phyloP scores from a whole-genome alignment of 2,888 invertebrate genomes.

The Oxyteleia sp. region DNA sequence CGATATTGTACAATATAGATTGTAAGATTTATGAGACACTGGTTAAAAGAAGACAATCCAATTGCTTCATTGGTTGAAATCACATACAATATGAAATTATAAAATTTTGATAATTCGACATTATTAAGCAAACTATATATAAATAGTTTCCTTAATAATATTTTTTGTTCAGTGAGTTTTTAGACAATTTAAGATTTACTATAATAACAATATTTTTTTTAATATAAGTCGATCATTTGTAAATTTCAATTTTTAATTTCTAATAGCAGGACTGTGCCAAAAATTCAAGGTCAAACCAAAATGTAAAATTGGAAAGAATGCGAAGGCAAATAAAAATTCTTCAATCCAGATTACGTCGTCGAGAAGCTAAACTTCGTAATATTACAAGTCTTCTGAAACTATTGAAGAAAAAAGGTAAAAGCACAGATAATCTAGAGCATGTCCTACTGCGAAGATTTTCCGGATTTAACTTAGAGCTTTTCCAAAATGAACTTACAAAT shows the following conservation, averaged over 20 bases:
- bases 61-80: too few relatives aligned
- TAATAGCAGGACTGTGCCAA: not conserved
- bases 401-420: constrained; percentile 1
- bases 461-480: constrained; percentile 12
- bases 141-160: too few relatives aligned
- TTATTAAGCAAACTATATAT: too few relatives aligned
- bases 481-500: constrained; percentile 8
- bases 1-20: too few relatives aligned
- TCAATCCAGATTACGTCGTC: not conserved
- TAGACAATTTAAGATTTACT: too few relatives aligned
- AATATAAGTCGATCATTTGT: not conserved
- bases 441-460: constrained; percentile 5
- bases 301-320: not conserved
- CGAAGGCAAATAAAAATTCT: constrained; percentile 1
- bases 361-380: constrained; percentile 11
- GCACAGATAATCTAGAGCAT: constrained; percentile 9
- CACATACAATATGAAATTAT: too few relatives aligned
- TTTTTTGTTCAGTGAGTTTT: too few relatives aligned
- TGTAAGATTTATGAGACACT: too few relatives aligned
- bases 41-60: too few relatives aligned
- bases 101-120: too few relatives aligned
- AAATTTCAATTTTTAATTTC: not conserved
- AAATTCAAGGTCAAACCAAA: not conserved
- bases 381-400: not conserved
- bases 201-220: too few relatives aligned